Conservation (phyloP, 2,888 invertebrate species). For the Cetonia aurata region DNA sequence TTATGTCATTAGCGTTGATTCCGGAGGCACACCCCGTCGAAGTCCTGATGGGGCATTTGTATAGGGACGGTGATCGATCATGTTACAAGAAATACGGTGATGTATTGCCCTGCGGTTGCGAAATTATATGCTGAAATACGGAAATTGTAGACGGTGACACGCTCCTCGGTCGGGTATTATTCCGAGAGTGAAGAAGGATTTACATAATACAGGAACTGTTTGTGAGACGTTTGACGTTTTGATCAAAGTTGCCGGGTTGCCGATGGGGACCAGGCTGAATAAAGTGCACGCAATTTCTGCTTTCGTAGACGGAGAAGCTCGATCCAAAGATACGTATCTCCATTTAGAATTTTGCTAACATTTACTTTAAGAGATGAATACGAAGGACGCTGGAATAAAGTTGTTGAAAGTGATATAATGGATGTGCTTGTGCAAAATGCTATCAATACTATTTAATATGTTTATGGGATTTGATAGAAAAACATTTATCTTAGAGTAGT, state of each 20-base stretch:
- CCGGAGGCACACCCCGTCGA: slow-evolving; percentile 1
- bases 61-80: slow-evolving; percentile 36
- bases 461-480: too few relatives aligned
- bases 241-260: neutral
- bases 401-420: too few relatives aligned
- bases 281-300: too few relatives aligned
- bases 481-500: too few relatives aligned
- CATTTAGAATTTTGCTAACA: too few relatives aligned
- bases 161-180: slow-evolving; percentile 11
- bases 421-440: too few relatives aligned
- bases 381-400: too few relatives aligned
- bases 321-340: too few relatives aligned
- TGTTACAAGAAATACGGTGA: slow-evolving; percentile 29
- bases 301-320: too few relatives aligned
- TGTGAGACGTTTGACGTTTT: neutral
- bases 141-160: slow-evolving; percentile 20
- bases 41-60: slow-evolving; percentile 19
- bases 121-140: slow-evolving; percentile 16
- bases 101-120: slow-evolving; percentile 11
- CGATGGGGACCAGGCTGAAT: too few relatives aligned
- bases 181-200: slow-evolving; percentile 10
- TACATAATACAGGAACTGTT: slow-evolving; percentile 7
- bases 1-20: slow-evolving; percentile 39
- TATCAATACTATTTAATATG: too few relatives aligned
- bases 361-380: too few relatives aligned